Evolutionary conservation across 2,797 vertebrate genomes (phyloP).

Genomic region (Pangasius djambal): DNA sequence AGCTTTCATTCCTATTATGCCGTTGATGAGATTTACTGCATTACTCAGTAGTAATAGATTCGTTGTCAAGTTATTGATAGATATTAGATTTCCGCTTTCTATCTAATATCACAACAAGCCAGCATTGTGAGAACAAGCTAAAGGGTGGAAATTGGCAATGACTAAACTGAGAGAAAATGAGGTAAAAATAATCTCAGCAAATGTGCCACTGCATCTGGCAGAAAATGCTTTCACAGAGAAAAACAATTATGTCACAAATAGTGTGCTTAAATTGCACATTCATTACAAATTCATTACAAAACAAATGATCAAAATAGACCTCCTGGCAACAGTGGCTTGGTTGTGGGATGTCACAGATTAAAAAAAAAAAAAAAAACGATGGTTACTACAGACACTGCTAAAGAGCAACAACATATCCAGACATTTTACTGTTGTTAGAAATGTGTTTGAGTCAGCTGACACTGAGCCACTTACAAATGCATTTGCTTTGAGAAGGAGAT

Average conservation of each 20-base stretch:
- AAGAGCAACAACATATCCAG: conserved; percentile 17
- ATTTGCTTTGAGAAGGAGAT: conserved; percentile 45
- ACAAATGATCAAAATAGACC: conserved; percentile 42
- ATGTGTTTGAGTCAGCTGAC: conserved; percentile 35
- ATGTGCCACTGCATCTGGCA: conserved; percentile 21
- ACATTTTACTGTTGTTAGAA: conserved; percentile 32
- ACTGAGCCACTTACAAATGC: conserved; percentile 48
- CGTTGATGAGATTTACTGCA: neutral
- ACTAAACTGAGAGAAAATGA: conserved; percentile 24
- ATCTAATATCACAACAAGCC: neutral
- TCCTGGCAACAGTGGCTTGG: conserved; percentile 17
- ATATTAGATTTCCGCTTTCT: neutral
- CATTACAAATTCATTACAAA: conserved; percentile 35
- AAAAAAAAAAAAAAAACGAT: neutral
- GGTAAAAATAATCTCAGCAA: conserved; percentile 8
- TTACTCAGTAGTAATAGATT: conserved; percentile 2
- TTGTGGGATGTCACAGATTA: conserved; percentile 13
- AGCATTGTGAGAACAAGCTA: neutral
- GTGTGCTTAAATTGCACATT: conserved; percentile 42
- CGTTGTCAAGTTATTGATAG: neutral
- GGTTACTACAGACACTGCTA: conserved; percentile 15
- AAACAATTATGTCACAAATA: conserved; percentile 39
- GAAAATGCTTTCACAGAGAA: conserved; percentile 23
- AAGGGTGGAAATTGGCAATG: conserved; percentile 11
- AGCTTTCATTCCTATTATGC: neutral